Evolutionary conservation across 2,113 vertebrate species (phyloP).

Genomic region (Sinosuthora webbiana): DNA sequence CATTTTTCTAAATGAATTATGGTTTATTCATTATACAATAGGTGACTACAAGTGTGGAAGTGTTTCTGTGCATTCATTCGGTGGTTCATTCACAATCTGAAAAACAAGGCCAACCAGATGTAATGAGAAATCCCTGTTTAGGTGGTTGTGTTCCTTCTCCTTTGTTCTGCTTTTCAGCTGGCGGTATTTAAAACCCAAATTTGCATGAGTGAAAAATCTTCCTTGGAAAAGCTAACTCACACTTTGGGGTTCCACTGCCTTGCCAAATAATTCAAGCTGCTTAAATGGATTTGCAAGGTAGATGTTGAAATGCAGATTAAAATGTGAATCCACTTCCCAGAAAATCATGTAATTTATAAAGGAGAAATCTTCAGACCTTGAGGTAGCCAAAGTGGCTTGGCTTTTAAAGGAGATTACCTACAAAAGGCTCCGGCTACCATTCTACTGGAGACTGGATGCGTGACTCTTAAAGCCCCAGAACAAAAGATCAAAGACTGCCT

Average conservation of each 20-base stretch:
- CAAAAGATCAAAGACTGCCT: conserved; percentile 27
- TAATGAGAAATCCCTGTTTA: background rate
- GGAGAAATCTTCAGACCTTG: background rate
- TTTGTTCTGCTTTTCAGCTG: conserved; percentile 27
- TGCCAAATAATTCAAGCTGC: conserved; percentile 7
- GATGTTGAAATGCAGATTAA: conserved; percentile 17
- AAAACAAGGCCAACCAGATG: conserved; percentile 6
- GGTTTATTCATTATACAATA: background rate
- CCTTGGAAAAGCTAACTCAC: background rate
- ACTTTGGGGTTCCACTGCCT: background rate
- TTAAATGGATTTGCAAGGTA: conserved; percentile 14
- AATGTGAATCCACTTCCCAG: conserved; percentile 2
- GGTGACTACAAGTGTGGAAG: background rate
- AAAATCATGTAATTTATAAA: conserved; percentile 18
- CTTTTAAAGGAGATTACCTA: conserved; percentile 28
- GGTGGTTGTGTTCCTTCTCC: background rate
- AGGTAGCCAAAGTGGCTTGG: background rate
- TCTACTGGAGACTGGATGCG: background rate
- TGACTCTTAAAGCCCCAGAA: background rate
- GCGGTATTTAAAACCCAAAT: background rate
- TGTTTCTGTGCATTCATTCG: background rate
- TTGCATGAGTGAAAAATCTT: conserved; percentile 12
- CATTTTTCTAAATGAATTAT: conserved; percentile 35
- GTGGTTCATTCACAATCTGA: background rate
- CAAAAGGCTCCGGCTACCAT: background rate